Conservation (phyloP, 2,113 vertebrate genomes). For the Fregetta grallaria region DNA sequence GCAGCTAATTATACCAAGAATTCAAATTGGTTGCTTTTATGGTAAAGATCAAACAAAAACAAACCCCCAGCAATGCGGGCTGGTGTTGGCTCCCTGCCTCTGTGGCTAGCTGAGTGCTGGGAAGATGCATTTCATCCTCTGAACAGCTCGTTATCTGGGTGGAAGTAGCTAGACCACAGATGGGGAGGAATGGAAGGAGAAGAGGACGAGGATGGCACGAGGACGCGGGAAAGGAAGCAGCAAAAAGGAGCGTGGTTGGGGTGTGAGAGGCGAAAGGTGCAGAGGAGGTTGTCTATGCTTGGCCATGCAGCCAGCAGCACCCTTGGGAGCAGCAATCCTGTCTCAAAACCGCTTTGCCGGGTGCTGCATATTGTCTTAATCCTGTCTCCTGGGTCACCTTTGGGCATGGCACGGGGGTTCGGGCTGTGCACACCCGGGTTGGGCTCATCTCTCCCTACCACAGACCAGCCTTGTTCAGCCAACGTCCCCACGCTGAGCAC, state of each 20-base stretch:
- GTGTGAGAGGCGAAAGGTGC: neutral
- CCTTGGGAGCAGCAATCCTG: neutral
- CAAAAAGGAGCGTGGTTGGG: neutral
- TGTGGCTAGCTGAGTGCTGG: neutral
- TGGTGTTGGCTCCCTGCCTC: neutral
- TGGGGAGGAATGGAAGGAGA: neutral
- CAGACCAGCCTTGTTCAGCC: neutral
- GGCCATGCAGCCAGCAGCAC: accelerated
- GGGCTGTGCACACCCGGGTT: accelerated
- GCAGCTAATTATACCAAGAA: constrained; percentile 37
- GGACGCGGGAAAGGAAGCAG: neutral
- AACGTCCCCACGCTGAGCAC: accelerated
- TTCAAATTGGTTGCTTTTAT: constrained; percentile 35
- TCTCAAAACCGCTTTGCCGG: neutral
- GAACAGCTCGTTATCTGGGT: neutral
- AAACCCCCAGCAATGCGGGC: neutral
- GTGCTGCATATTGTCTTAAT: neutral
- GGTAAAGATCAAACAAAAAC: constrained; percentile 36
- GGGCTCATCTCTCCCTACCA: neutral
- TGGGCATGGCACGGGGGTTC: accelerated
- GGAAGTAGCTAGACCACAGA: neutral
- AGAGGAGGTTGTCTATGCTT: neutral
- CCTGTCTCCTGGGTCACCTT: accelerated
- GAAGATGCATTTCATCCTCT: neutral
- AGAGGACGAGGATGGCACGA: neutral